phyloP scores from a whole-genome alignment of 1,140 invertebrate genomes.

The Idris sp. region DNA sequence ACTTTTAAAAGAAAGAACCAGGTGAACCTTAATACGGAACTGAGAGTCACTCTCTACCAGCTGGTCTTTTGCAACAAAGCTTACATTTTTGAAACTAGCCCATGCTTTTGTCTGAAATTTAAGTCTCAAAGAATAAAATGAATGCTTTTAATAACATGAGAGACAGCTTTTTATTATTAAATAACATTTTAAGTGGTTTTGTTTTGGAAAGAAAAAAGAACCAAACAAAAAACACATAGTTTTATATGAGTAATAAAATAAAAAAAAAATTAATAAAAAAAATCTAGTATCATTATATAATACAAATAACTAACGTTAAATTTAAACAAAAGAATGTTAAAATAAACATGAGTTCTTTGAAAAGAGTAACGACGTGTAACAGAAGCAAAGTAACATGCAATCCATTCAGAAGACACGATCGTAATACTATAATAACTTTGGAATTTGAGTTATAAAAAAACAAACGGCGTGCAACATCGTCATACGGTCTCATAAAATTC shows the following conservation, averaged over 20 bases:
- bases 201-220: too few relatives aligned
- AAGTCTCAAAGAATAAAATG: slow-evolving; percentile 18
- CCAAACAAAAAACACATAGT: too few relatives aligned
- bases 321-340: too few relatives aligned
- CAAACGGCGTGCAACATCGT: slow-evolving; percentile 38
- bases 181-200: too few relatives aligned
- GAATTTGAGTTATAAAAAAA: slow-evolving; percentile 39
- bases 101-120: slow-evolving; percentile 41
- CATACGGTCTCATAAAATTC: slow-evolving; percentile 34
- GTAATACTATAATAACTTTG: slow-evolving; percentile 39
- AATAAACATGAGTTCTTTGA: neutral
- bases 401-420: slow-evolving; percentile 42
- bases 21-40: slow-evolving; percentile 46
- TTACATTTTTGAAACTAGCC: slow-evolving; percentile 42
- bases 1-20: slow-evolving; percentile 56
- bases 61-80: slow-evolving; percentile 59
- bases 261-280: too few relatives aligned
- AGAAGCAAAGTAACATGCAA: slow-evolving; percentile 27
- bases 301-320: too few relatives aligned
- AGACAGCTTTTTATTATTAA: slow-evolving; percentile 6
- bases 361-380: slow-evolving; percentile 39
- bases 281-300: too few relatives aligned
- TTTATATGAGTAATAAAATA: too few relatives aligned
- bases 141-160: slow-evolving; percentile 2
- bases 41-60: slow-evolving; percentile 39